Percentiles rank a stretch among this genome's conserved stretches.
phyloP scores from a whole-genome alignment of 2,888 invertebrate genomes.

The Ochropleura plecta region DNA sequence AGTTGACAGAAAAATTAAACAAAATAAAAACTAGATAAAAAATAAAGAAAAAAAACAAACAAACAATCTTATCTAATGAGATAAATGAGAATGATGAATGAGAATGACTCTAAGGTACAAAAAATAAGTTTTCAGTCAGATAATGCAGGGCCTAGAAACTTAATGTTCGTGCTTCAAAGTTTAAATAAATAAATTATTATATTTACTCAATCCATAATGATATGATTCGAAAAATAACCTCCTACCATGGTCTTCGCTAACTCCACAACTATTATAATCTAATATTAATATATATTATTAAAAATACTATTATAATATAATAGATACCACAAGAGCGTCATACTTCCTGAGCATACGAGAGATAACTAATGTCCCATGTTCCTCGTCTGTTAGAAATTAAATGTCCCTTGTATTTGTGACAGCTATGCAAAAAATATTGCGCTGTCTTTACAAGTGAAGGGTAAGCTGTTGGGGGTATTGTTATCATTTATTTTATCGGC shows the following conservation, averaged over 20 bases:
- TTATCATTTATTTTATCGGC: conserved; percentile 10
- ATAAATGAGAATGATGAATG: too few species aligned
- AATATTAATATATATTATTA: too few species aligned
- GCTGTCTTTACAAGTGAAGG: neutral
- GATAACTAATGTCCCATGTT: conserved; percentile 42
- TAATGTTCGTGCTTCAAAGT: too few species aligned
- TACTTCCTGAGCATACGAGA: conserved; percentile 51
- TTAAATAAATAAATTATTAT: too few species aligned
- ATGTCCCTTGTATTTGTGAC: conserved; percentile 27
- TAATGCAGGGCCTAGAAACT: too few species aligned
- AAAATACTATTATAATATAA: too few species aligned
- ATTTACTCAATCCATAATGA: neutral
- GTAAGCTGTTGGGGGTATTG: neutral
- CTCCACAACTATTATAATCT: conserved; percentile 11
- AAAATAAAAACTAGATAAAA: too few species aligned
- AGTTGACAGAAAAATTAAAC: too few species aligned
- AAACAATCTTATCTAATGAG: too few species aligned
- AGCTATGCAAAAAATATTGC: conserved; percentile 46
- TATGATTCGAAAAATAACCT: neutral
- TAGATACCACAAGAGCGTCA: conserved; percentile 22
- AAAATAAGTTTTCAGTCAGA: too few species aligned
- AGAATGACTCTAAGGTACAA: too few species aligned
- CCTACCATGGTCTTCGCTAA: neutral
- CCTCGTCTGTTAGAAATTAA: conserved; percentile 36
- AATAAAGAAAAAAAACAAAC: too few species aligned